Base-by-base conservation (phyloP, 2,888 invertebrate genomes). In the Lithophane socia region DNA sequence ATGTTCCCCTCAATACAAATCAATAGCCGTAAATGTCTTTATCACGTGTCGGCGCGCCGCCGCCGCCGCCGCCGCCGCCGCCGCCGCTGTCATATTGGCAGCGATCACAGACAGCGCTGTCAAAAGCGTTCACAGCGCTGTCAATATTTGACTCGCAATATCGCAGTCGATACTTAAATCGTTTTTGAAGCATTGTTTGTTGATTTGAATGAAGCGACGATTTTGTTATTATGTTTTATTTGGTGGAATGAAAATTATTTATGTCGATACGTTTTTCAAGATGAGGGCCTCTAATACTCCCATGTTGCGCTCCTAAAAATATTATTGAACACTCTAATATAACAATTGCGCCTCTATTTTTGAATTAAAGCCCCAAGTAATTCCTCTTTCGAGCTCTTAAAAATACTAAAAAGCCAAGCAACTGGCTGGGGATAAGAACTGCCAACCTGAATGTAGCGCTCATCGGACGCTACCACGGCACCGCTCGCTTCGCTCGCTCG, bases 41-140 rank as follows among this genome's bases (percentile, higher is more conserved):
- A 78, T 82, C 54, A 63, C 10, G 10, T 82, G 56, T 71, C 66
- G 70, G 69, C 76, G 76, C 13, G 24, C 24, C 37, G 37, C 37
- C 37, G 37, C 3, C 37, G 5, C 37, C 37, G 37, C 5, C 5
- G n/a, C 54, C 37, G 37, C 37, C 37, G 37, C 3, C 37, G 5
- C 37, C 37, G 37, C 5, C 5, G n/a, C 54, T 63, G 69, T 73
- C 68, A 78, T 12, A 37, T 77, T 78, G 81, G 9, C 66, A 80
- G 42, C 29, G 29, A 60, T 60, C 60, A n/a, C 18, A 52, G 49
- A 77, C 60, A 68, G 60, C 18, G 42, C 8, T 49, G 42, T 75
- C 58, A 60, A 47, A 16, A 29, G 54, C 16, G n/a, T 49, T 69
- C 65, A 56, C 21, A 16, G 3, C 49, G 7, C 24, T 18, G 58